These are phyloP conservation scores for Panagrolaimus sp. DNA, from an alignment of 1,140 invertebrate genomes.

Conservation along the genomic window DNA sequence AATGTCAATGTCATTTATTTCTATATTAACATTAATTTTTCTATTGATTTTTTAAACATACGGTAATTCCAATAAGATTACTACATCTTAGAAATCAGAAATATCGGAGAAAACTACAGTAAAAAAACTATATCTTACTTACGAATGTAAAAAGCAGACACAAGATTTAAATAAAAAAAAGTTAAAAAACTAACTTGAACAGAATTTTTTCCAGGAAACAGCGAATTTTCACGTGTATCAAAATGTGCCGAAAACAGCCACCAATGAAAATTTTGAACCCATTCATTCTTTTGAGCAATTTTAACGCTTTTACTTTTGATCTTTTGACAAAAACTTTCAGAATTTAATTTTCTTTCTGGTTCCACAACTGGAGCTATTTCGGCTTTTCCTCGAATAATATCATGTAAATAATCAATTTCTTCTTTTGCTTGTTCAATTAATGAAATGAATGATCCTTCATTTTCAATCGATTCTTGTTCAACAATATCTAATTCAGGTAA, in stretches of 20 bases:
- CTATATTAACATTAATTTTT: too few relatives aligned
- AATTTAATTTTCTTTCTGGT: not conserved
- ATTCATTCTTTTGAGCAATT: constrained; percentile 7
- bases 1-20: too few relatives aligned
- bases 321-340: constrained; percentile 9
- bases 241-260: constrained; percentile 42
- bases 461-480: not conserved
- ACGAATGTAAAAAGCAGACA: too few relatives aligned
- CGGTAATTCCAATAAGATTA: too few relatives aligned
- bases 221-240: constrained; percentile 36
- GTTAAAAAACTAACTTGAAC: constrained; percentile 27
- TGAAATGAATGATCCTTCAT: not conserved
- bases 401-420: constrained; percentile 1
- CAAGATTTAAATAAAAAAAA: not conserved
- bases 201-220: constrained; percentile 29
- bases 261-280: constrained; percentile 29
- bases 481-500: not conserved
- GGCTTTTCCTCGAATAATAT: constrained; percentile 19
- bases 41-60: too few relatives aligned
- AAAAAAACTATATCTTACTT: too few relatives aligned
- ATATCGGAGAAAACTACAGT: too few relatives aligned
- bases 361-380: constrained; percentile 22
- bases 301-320: not conserved
- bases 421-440: not conserved
- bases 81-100: too few relatives aligned